Conservation (phyloP, 2,888 invertebrate species). For the Gymnosoma rotundatum region DNA sequence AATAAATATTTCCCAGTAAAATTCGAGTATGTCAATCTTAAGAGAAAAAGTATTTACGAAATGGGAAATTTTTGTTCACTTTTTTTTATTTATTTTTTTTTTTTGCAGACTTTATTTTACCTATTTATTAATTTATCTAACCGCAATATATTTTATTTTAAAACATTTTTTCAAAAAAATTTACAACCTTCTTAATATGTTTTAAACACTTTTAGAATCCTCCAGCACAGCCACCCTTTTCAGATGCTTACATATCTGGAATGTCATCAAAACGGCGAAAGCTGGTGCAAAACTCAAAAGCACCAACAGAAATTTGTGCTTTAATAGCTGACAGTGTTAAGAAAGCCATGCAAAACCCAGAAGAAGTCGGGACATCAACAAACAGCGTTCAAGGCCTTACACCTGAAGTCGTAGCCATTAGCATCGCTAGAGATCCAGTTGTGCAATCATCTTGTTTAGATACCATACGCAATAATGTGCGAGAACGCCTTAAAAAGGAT, state of each 20-base stretch:
- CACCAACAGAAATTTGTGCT: conserved; percentile 78
- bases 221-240: conserved; percentile 85
- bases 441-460: conserved; percentile 81
- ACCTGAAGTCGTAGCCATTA: conserved; percentile 76
- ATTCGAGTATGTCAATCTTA: no score
- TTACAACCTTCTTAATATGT: not conserved
- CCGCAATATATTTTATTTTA: no score
- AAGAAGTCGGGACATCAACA: conserved; percentile 76
- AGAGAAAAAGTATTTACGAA: no score
- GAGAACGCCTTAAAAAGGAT: conserved; percentile 80
- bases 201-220: conserved; percentile 69
- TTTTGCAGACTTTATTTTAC: no score
- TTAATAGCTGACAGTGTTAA: conserved; percentile 80
- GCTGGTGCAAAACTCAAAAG: conserved; percentile 83
- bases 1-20: no score
- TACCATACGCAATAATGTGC: conserved; percentile 77
- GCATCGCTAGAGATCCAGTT: conserved; percentile 78
- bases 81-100: no score
- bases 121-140: no score
- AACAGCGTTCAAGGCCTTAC: conserved; percentile 73
- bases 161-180: no score
- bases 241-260: conserved; percentile 94
- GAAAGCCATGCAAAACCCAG: conserved; percentile 78
- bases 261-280: conserved; percentile 95
- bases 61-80: no score